phyloP scores from a whole-genome alignment of 2,888 invertebrate genomes.

The Atethmia centrago region DNA sequence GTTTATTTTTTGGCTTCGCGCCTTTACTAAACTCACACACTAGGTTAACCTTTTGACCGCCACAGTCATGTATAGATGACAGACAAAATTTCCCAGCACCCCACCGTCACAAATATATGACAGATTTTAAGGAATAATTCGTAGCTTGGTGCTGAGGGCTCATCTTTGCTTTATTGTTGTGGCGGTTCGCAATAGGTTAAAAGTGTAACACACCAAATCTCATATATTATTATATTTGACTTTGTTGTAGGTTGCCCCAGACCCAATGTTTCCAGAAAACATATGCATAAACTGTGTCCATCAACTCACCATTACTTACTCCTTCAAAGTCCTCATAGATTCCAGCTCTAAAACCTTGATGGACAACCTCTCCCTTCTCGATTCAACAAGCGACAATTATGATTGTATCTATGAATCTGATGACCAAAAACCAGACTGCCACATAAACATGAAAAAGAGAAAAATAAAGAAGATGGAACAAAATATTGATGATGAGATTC shows the following conservation, averaged over 20 bases:
- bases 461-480: slow-evolving; percentile 62
- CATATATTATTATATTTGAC: not conserved
- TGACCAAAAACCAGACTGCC: slow-evolving; percentile 69
- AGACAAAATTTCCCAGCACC: too few relatives aligned
- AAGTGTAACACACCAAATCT: not conserved
- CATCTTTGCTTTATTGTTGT: too few relatives aligned
- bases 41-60: too few relatives aligned
- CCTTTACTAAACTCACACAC: too few relatives aligned
- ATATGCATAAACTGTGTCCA: slow-evolving; percentile 86
- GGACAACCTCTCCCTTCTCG: slow-evolving; percentile 69
- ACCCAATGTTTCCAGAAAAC: slow-evolving; percentile 77
- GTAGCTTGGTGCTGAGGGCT: too few relatives aligned
- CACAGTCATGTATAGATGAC: too few relatives aligned
- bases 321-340: slow-evolving; percentile 86
- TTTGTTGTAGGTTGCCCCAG: slow-evolving; percentile 68
- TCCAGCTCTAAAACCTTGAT: slow-evolving; percentile 78
- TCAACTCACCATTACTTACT: slow-evolving; percentile 86
- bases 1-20: not conserved
- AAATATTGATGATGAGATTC: slow-evolving; percentile 66
- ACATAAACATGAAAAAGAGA: slow-evolving; percentile 66
- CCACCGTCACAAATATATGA: too few relatives aligned
- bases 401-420: slow-evolving; percentile 79
- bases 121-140: too few relatives aligned
- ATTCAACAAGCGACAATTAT: slow-evolving; percentile 74
- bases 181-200: too few relatives aligned